Evolutionary conservation across 2,113 vertebrate genomes (phyloP), one percentile per base, ranked within the genome.

Genomic region (Scartelaos histophorus): DNA sequence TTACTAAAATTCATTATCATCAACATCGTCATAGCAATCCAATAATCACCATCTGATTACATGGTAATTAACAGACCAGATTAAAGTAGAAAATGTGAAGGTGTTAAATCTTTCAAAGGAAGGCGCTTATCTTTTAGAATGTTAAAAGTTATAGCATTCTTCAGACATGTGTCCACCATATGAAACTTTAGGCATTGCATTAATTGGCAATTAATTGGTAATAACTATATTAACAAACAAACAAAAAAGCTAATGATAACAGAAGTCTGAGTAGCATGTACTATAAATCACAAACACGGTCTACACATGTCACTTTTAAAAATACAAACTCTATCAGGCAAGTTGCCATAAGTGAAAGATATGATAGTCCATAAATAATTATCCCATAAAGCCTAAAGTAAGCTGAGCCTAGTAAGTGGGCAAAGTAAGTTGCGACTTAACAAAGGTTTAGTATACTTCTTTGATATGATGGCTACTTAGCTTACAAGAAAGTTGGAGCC

Each of bases 1-100:
- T 86, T 83, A 87, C 84, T 87, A 73, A 88, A 89, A 86, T 86
- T 87, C 82, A 87, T 90, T 85, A 88, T 89, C 84, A 1, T 76
- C 81, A 73, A 68, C 82, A 78, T 62, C 74, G 58, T 80, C 77
- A 58, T 13, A 25, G 22, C 56, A 73, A 61, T 71, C 47, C 45
- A 74, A 82, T 82, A 76, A 68, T 56, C 68, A 73, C 79, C 74
- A 88, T 86, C 80, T 83, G 74, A 84, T 80, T 82, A 69, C 34
- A 61, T 34, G 75, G 69, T 85, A 58, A 88, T 87, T 83, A 87
- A 79, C 74, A 85, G 76, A 69, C 73, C 80, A 49, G 22, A 51
- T 45, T 66, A 43, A 68, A 70, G 13, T 29, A 54, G 72, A 72
- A 34, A 25, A 58, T 79, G 62, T 69, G 71, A 67, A 74, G 79